These are phyloP conservation scores for Channa striata DNA, from an alignment of 2,797 vertebrate species.

Conservation along the genomic window DNA sequence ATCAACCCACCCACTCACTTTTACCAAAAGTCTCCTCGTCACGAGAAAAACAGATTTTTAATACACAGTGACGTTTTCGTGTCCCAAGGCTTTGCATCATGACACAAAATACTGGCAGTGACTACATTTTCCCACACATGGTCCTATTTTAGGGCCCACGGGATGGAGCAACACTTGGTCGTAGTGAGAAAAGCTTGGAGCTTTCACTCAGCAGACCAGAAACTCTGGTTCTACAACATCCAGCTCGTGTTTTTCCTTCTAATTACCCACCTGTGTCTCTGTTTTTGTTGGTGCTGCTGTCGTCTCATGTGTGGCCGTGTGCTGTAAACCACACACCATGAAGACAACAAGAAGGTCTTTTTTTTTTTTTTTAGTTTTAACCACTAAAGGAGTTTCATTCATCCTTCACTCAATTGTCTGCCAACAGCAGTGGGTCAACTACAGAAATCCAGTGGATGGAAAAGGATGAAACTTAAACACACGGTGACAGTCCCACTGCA, in stretches of 20 bases:
- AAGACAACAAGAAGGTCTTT: not conserved
- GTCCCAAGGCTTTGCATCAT: not conserved
- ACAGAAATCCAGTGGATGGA: not conserved
- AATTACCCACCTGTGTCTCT: constrained; percentile 70
- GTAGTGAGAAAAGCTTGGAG: constrained; percentile 13
- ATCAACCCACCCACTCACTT: constrained; percentile 37
- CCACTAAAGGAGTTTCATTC: constrained; percentile 18
- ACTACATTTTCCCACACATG: not conserved
- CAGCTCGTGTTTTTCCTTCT: constrained; percentile 51
- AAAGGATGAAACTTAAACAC: constrained; percentile 14
- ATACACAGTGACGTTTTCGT: not conserved
- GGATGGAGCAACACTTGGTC: constrained; percentile 10
- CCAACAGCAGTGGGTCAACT: constrained; percentile 18
- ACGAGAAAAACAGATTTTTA: not conserved
- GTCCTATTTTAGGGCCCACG: not conserved
- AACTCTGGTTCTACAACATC: constrained; percentile 37
- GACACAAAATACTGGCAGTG: not conserved
- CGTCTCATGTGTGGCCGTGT: constrained; percentile 72
- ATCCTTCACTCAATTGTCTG: constrained; percentile 12
- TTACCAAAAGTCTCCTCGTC: constrained; percentile 27
- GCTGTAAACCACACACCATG: constrained; percentile 78
- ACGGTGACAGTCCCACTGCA: constrained; percentile 43
- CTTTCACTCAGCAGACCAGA: constrained; percentile 26
- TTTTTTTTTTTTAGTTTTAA: not conserved
- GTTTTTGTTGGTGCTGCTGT: constrained; percentile 45